These are phyloP conservation scores for Philypnodon macrostomus DNA, from an alignment of 2,797 vertebrate species.

Conservation along the genomic window DNA sequence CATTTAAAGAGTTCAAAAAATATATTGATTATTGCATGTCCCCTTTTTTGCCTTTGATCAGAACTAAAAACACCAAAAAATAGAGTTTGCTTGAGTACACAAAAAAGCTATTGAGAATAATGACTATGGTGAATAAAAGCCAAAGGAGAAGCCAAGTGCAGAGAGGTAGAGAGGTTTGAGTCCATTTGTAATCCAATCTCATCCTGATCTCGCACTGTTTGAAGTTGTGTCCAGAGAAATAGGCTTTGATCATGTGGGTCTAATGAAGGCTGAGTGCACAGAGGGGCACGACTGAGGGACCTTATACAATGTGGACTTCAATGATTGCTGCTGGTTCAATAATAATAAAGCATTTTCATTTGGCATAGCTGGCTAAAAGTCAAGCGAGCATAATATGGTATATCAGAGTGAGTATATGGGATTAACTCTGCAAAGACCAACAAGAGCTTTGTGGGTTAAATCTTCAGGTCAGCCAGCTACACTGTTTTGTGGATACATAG, in stretches of 20 bases:
- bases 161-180: slow-evolving; percentile 46
- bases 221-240: slow-evolving; percentile 76
- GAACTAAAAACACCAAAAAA: too few species aligned
- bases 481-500: too few species aligned
- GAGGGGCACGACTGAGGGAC: slow-evolving; percentile 25
- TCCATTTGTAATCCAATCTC: slow-evolving; percentile 72
- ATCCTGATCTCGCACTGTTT: slow-evolving; percentile 75
- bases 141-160: slow-evolving; percentile 20
- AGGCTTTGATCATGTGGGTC: slow-evolving; percentile 78
- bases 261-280: slow-evolving; percentile 70
- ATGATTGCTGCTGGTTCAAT: slow-evolving; percentile 24
- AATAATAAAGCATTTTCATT: neutral
- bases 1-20: too few species aligned
- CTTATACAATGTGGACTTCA: slow-evolving; percentile 11
- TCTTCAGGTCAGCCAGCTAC: too few species aligned
- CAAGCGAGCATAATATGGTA: neutral
- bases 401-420: neutral
- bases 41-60: too few species aligned
- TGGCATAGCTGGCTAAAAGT: neutral
- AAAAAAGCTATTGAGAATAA: too few species aligned
- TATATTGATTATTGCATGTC: too few species aligned
- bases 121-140: slow-evolving; percentile 28
- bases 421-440: too few species aligned
- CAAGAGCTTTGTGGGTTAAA: too few species aligned
- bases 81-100: too few species aligned